Evolutionary conservation across 2,888 invertebrate genomes (phyloP).

Genomic region (Zonitis immaculata): DNA sequence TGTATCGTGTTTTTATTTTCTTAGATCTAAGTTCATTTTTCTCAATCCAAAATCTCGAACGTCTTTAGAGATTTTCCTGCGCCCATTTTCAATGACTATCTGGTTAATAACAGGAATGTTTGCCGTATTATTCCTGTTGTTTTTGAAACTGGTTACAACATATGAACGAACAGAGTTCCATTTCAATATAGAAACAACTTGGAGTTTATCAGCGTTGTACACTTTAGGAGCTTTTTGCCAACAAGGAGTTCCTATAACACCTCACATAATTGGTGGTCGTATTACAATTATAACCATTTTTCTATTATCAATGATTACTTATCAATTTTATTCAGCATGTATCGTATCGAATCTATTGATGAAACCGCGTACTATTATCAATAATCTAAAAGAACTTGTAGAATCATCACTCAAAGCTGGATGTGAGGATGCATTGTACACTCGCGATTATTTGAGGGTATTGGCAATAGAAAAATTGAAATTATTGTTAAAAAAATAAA

Average conservation of each 20-base stretch:
- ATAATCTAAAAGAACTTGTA: slow-evolving; percentile 54
- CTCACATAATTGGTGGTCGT: slow-evolving; percentile 32
- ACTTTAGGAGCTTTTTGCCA: slow-evolving; percentile 38
- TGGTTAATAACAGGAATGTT: slow-evolving; percentile 33
- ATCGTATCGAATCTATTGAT: slow-evolving; percentile 60
- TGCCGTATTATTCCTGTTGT: slow-evolving; percentile 22
- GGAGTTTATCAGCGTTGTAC: slow-evolving; percentile 33
- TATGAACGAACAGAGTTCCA: slow-evolving; percentile 22
- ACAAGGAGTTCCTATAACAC: slow-evolving; percentile 35
- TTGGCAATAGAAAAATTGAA: background rate
- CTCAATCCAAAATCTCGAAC: slow-evolving; percentile 34
- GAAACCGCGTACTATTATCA: slow-evolving; percentile 58
- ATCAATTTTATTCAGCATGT: slow-evolving; percentile 65
- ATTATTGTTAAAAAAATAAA: background rate
- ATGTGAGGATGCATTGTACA: slow-evolving; percentile 59
- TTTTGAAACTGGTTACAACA: slow-evolving; percentile 27
- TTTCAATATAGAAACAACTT: slow-evolving; percentile 22
- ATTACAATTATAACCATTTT: slow-evolving; percentile 34
- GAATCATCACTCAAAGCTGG: slow-evolving; percentile 56
- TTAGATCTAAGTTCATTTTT: slow-evolving; percentile 38
- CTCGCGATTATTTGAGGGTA: slow-evolving; percentile 55
- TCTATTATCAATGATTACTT: slow-evolving; percentile 47
- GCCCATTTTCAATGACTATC: slow-evolving; percentile 33
- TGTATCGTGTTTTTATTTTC: too few relatives aligned
- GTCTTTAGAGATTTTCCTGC: slow-evolving; percentile 35